Percentiles rank a stretch among this genome's conserved stretches.
These are phyloP conservation scores for Sesamia nonagrioides DNA, from an alignment of 1,140 invertebrate genomes.

Conservation along the genomic window DNA sequence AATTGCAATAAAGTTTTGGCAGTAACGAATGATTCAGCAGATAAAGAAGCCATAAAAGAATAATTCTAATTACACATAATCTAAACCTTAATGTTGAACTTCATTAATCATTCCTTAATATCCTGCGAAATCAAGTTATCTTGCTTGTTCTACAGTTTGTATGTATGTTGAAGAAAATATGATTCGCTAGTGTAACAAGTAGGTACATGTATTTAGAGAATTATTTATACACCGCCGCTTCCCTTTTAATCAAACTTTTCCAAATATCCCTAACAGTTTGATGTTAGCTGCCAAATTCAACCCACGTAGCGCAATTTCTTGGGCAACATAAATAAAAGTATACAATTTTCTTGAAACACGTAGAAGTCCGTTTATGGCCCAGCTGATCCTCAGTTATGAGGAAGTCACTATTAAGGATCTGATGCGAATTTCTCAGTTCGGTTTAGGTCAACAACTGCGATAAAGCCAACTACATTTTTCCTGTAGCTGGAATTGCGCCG, in stretches of 20 bases:
- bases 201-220: too few relatives aligned
- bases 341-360: conserved; percentile 31
- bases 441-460: conserved; percentile 41
- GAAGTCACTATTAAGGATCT: conserved; percentile 49
- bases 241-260: not conserved
- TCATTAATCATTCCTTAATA: too few relatives aligned
- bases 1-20: not conserved
- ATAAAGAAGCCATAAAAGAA: too few relatives aligned
- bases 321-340: conserved; percentile 11
- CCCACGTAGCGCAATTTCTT: conserved; percentile 10
- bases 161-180: too few relatives aligned
- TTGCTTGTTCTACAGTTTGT: too few relatives aligned
- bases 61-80: too few relatives aligned
- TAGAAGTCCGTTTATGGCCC: conserved; percentile 29
- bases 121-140: too few relatives aligned
- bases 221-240: too few relatives aligned
- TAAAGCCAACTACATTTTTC: conserved; percentile 7
- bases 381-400: conserved; percentile 42
- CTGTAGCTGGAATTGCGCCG: not conserved
- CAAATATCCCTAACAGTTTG: not conserved
- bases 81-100: too few relatives aligned
- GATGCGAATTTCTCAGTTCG: conserved; percentile 44
- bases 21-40: not conserved
- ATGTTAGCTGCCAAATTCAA: not conserved
- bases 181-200: too few relatives aligned